Conservation (phyloP, 2,888 invertebrate genomes). For the Scotopteryx bipunctaria region DNA sequence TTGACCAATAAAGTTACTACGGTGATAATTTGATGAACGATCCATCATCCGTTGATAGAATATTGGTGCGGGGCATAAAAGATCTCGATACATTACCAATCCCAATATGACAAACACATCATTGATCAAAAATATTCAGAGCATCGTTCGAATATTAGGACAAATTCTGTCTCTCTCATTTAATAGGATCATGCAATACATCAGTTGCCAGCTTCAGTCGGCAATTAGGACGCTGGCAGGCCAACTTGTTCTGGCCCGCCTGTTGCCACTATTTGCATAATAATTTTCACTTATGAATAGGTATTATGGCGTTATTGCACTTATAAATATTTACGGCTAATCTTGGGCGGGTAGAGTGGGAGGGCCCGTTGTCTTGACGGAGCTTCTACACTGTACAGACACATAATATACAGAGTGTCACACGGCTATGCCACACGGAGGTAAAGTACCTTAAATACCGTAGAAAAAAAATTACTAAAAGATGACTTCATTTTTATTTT, state of each 20-base stretch:
- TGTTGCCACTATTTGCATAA: slow-evolving; percentile 79
- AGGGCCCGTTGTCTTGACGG: slow-evolving; percentile 41
- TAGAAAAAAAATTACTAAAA: too few relatives aligned
- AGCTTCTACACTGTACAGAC: slow-evolving; percentile 1
- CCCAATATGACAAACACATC: too few relatives aligned
- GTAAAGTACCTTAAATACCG: too few relatives aligned
- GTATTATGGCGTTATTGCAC: slow-evolving; percentile 77
- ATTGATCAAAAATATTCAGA: too few relatives aligned
- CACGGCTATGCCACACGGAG: too few relatives aligned
- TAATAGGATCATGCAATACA: slow-evolving; percentile 23
- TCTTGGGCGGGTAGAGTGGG: slow-evolving; percentile 57
- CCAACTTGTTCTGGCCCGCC: slow-evolving; percentile 63
- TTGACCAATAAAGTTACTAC: too few relatives aligned
- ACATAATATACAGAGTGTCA: too few relatives aligned
- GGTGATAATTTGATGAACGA: too few relatives aligned
- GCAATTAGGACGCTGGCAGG: slow-evolving; percentile 67
- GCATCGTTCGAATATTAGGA: background rate
- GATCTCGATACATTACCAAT: too few relatives aligned
- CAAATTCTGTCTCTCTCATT: background rate
- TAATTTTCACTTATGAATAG: slow-evolving; percentile 83
- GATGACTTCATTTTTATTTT: too few relatives aligned
- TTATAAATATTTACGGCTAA: slow-evolving; percentile 80
- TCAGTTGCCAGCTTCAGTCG: slow-evolving; percentile 36
- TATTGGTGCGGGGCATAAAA: too few relatives aligned
- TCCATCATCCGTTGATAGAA: too few relatives aligned